Evolutionary conservation across 2,113 vertebrate genomes (phyloP), one percentile per base, ranked within the genome.

Genomic region (Nesogale talazaci): DNA sequence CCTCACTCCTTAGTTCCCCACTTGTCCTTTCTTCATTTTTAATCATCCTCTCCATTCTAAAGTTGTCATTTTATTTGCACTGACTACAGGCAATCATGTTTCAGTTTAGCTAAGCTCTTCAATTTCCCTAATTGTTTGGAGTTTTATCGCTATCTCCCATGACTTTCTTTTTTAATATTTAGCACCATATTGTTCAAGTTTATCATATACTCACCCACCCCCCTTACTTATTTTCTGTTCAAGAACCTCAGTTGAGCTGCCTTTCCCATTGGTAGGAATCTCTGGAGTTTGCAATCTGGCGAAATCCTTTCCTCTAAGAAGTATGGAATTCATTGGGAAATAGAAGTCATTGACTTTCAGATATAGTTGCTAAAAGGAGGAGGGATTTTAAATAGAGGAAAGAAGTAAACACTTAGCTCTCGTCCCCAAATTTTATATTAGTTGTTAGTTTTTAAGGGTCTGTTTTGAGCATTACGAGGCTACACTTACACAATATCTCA

Each of bases 161-260:
- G 84, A 83, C 20, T 16, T 85, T 63, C 59, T 7, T 4, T 63
- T 72, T 6, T 4, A 63, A 14, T 61, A 6, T 81, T 67, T 42
- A 52, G 83, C 67, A 31, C 40, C 74, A 56, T 31, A 70, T 70
- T 86, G 85, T 77, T 90, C 46, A 79, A 91, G 81, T 2, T 76
- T 56, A 63, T 52, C 74, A 88, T 75, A 3, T 8, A 46, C 23
- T 34, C 72, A 77, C 40, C 19, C 59, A 29, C 59, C 83, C 17
- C 42, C 42, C 42, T 10, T 46, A 46, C 46, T 52, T 12, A 52
- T 29, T 27, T 16, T 42, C 22, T 20, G 16, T 61, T 67, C 69
- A n/a, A 80, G 31, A 38, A 69, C 11, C 5, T 19, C 40, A 70
- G 16, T 22, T 22, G 23, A 29, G 29, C 4, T 31, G 1, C 10